phyloP scores from a whole-genome alignment of 2,888 invertebrate species.

The Tenthredo scrophulariae region DNA sequence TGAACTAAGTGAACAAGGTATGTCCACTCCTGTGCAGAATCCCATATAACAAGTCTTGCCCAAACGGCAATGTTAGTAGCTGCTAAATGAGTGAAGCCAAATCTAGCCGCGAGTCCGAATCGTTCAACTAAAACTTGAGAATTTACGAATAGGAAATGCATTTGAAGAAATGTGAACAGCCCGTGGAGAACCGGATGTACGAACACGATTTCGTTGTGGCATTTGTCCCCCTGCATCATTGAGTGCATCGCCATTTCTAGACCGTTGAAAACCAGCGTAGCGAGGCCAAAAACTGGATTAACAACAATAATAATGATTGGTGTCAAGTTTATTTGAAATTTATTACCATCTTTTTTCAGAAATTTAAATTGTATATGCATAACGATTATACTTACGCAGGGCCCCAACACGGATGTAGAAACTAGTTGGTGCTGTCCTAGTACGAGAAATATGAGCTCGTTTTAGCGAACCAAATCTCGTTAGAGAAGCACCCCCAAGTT shows the following conservation, averaged over 20 bases:
- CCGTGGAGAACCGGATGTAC: slow-evolving; percentile 81
- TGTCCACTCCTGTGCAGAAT: slow-evolving; percentile 80
- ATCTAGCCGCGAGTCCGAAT: slow-evolving; percentile 79
- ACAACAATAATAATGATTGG: background rate
- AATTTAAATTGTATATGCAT: background rate
- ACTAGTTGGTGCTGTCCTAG: slow-evolving; percentile 79
- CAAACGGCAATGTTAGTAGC: slow-evolving; percentile 81
- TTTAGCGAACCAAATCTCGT: slow-evolving; percentile 80
- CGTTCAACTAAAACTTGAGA: slow-evolving; percentile 80
- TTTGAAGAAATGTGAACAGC: slow-evolving; percentile 81
- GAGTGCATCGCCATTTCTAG: slow-evolving; percentile 81
- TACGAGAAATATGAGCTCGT: slow-evolving; percentile 79
- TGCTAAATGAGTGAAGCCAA: slow-evolving; percentile 80
- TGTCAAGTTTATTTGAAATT: background rate
- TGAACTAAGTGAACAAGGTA: slow-evolving; percentile 78
- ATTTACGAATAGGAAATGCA: slow-evolving; percentile 82
- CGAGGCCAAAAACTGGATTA: slow-evolving; percentile 79
- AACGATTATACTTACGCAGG: slow-evolving; percentile 74
- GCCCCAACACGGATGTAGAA: slow-evolving; percentile 80
- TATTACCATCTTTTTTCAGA: background rate
- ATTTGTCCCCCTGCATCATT: slow-evolving; percentile 79
- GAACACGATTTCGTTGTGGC: slow-evolving; percentile 79
- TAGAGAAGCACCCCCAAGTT: slow-evolving; percentile 77
- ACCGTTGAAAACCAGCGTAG: slow-evolving; percentile 80
- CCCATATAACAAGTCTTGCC: slow-evolving; percentile 80